These are phyloP conservation scores for Galbula dea DNA, from an alignment of 2,113 vertebrate genomes.

Conservation along the genomic window DNA sequence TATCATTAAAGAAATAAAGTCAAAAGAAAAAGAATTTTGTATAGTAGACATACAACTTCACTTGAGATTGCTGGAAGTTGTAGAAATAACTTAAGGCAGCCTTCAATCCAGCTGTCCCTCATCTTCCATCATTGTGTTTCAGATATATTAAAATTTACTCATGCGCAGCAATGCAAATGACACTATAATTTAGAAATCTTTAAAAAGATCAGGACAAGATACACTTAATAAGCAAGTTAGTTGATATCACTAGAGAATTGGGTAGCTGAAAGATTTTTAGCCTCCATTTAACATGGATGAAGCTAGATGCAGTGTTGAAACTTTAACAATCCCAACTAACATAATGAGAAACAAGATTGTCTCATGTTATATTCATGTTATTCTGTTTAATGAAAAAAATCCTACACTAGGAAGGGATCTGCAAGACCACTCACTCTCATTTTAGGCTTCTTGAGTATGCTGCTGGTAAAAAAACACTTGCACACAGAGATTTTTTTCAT, in stretches of 20 bases:
- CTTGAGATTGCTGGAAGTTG: no score
- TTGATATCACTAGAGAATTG: background rate
- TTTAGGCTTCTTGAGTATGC: background rate
- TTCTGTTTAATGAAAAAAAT: background rate
- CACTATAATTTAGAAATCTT: background rate
- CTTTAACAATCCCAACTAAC: background rate
- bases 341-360: slow-evolving; percentile 27
- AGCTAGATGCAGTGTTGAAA: background rate
- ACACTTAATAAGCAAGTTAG: background rate
- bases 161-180: background rate
- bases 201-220: background rate
- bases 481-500: background rate
- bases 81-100: no score
- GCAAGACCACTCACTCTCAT: background rate
- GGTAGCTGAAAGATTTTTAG: background rate
- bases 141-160: background rate
- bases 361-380: slow-evolving; percentile 52
- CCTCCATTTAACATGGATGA: background rate
- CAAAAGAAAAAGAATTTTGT: no score
- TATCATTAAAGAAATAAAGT: no score
- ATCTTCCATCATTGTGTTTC: no score
- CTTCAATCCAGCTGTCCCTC: no score
- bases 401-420: background rate
- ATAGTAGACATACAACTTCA: no score
- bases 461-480: background rate